phyloP scores from a whole-genome alignment of 2,113 vertebrate genomes.

The Salvelinus fontinalis region DNA sequence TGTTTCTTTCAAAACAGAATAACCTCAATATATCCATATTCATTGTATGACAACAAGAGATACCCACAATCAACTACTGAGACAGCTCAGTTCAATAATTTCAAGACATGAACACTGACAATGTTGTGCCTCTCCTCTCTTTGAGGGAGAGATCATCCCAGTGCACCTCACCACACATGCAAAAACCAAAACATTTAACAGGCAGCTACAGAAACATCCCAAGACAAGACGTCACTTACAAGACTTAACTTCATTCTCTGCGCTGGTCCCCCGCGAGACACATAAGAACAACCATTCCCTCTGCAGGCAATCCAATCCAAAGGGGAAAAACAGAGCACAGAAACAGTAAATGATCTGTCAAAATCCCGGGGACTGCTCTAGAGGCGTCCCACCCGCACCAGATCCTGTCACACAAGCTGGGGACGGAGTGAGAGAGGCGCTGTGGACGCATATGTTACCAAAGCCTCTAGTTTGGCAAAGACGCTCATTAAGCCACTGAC shows the following conservation, averaged over 20 bases:
- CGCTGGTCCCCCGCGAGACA: slow-evolving; percentile 40
- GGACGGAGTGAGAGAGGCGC: slow-evolving; percentile 44
- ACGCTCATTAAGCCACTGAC: slow-evolving; percentile 80
- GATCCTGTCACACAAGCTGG: slow-evolving; percentile 33
- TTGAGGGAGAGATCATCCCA: background rate
- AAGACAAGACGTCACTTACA: slow-evolving; percentile 56
- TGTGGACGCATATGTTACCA: slow-evolving; percentile 73
- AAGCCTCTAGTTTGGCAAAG: slow-evolving; percentile 73
- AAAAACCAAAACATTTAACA: slow-evolving; percentile 33
- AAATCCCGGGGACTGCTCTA: slow-evolving; percentile 17
- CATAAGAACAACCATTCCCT: slow-evolving; percentile 16
- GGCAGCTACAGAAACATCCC: slow-evolving; percentile 15
- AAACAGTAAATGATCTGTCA: slow-evolving; percentile 4
- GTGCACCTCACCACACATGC: slow-evolving; percentile 14
- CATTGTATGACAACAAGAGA: too few species aligned
- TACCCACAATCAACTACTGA: too few species aligned
- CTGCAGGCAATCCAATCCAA: slow-evolving; percentile 45
- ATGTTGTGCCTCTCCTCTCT: background rate
- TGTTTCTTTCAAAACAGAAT: too few species aligned
- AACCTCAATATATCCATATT: too few species aligned
- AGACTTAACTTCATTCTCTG: slow-evolving; percentile 41
- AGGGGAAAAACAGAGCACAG: slow-evolving; percentile 24
- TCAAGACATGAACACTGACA: too few species aligned
- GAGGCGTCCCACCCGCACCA: slow-evolving; percentile 6
- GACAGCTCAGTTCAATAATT: too few species aligned